Evolutionary conservation across 2,888 invertebrate genomes (phyloP).

Genomic region (Catocala fraxini): DNA sequence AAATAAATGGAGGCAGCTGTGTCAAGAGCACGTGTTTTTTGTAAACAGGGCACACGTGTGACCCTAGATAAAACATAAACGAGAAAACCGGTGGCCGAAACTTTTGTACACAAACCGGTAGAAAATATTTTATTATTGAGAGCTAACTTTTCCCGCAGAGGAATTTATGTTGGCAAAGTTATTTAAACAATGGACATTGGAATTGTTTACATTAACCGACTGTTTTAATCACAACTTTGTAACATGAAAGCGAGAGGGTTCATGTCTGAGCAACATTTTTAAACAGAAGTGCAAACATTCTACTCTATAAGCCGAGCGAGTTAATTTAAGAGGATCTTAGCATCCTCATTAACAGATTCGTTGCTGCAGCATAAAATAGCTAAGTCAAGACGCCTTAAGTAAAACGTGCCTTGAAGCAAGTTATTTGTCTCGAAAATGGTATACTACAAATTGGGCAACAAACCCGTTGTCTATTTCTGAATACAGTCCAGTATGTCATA

Average conservation of each 20-base stretch:
- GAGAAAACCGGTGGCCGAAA: constrained; percentile 27
- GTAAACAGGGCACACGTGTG: constrained; percentile 61
- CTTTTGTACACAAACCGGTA: constrained; percentile 18
- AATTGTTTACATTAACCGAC: not conserved
- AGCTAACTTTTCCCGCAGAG: constrained; percentile 15
- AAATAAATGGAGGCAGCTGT: constrained; percentile 63
- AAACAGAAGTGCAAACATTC: too few relatives aligned
- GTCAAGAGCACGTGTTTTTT: constrained; percentile 68
- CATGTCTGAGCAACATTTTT: too few relatives aligned
- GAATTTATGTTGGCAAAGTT: constrained; percentile 10
- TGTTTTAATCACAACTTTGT: constrained; percentile 10
- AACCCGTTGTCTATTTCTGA: too few relatives aligned
- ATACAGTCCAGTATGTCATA: too few relatives aligned
- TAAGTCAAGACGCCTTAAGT: too few relatives aligned
- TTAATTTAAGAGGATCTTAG: too few relatives aligned
- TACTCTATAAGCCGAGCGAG: too few relatives aligned
- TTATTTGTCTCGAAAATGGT: too few relatives aligned
- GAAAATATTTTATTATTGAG: constrained; percentile 10
- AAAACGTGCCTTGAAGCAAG: too few relatives aligned
- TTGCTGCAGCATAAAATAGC: too few relatives aligned
- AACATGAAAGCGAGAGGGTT: not conserved
- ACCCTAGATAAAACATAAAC: constrained; percentile 40
- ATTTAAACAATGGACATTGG: constrained; percentile 12
- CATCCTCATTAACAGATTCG: too few relatives aligned
- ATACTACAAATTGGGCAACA: too few relatives aligned